Conservation (phyloP, 2,888 invertebrate species). For the Celastrina argiolus region DNA sequence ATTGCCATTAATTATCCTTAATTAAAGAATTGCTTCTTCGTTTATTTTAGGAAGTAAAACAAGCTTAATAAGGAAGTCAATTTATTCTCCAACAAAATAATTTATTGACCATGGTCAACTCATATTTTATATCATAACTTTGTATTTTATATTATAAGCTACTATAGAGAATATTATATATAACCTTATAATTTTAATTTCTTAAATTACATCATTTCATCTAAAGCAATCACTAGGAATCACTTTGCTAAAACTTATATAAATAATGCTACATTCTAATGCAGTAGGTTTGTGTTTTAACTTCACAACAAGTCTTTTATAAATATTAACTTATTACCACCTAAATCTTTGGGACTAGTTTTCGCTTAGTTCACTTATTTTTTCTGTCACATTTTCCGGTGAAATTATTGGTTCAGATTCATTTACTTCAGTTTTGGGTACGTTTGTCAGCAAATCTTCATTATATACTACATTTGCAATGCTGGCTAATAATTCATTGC, state of each 20-base stretch:
- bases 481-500: not conserved
- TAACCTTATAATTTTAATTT: not conserved
- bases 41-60: not conserved
- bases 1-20: not conserved
- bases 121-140: not conserved
- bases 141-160: no score
- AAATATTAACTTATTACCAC: slow-evolving; percentile 14
- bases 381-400: not conserved
- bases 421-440: not conserved
- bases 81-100: not conserved
- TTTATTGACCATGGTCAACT: not conserved
- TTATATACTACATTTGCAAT: not conserved
- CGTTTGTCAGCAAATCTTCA: not conserved
- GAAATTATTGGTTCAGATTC: slow-evolving; percentile 6
- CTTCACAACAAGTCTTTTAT: slow-evolving; percentile 17
- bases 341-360: slow-evolving; percentile 14
- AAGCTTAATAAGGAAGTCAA: not conserved
- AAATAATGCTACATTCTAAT: slow-evolving; percentile 14
- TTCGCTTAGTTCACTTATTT: slow-evolving; percentile 4
- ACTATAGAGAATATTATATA: no score
- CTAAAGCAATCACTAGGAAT: not conserved
- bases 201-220: not conserved
- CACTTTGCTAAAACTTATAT: slow-evolving; percentile 9
- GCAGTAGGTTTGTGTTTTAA: not conserved
- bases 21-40: not conserved